Evolutionary conservation across 2,113 vertebrate species (phyloP), one percentile per base, ranked within the genome.

Genomic region (Misgurnus mizolepis): DNA sequence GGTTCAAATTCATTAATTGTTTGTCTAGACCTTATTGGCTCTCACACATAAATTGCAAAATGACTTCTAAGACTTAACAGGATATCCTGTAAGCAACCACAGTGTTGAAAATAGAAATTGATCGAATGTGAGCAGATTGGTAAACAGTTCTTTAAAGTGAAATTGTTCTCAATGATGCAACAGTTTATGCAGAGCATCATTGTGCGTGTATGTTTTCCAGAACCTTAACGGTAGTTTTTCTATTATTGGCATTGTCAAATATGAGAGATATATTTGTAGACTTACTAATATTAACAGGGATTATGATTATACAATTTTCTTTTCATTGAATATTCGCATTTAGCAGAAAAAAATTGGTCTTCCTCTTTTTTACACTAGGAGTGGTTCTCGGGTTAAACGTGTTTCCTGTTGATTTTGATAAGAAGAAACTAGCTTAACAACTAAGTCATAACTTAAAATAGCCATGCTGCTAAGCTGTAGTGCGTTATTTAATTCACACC

Each of bases 401-500:
- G 58, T 75, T 61, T 62, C 18, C 72, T 49, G 72, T 62, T 75
- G 41, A 75, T 62, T 43, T 3, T 47, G 43, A 75, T 49, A 75
- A 75, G 58, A n/a, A 75, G 56, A 74, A 12, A 64, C 12, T 22
- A 62, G 55, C 40, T 43, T 73, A 43, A 73, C 58, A 73, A 45
- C 55, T 40, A 56, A 40, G 58, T 64, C 61, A 45, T 15, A 56
- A 56, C 41, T 75, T 64, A 17, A 61, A 27, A 61, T 61, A 62
- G 72, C 40, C 4, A 8, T 34, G 58, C 43, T 49, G 43, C 43
- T 45, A 12, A 15, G 55, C 53, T 60, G 11, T 47, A 22, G 47
- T 75, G 72, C 41, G 47, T 60, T 14, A 55, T 18, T 7, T 60
- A 15, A 40, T 14, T n/a, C n/a, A 56, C 10, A 5, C 56, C 56